Evolutionary conservation across 2,113 vertebrate genomes (phyloP).

Genomic region (Clarias batrachus): DNA sequence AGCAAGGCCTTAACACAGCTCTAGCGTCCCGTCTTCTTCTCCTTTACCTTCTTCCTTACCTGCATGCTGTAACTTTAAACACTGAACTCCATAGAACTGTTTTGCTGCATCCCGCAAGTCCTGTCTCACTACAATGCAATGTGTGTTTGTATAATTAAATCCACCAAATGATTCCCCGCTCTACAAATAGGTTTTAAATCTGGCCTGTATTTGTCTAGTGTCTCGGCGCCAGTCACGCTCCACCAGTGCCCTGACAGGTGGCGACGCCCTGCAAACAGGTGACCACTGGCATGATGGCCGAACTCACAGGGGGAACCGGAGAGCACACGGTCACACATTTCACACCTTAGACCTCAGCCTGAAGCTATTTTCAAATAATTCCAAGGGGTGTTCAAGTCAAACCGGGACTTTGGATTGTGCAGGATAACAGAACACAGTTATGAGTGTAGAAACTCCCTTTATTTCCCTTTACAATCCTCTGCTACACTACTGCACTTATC

Average conservation of each 20-base stretch:
- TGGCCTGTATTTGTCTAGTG: slow-evolving; percentile 71
- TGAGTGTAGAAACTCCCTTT: no score
- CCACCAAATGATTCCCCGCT: neutral
- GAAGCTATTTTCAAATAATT: neutral
- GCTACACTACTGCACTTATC: no score
- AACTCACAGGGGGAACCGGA: slow-evolving; percentile 10
- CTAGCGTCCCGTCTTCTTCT: neutral
- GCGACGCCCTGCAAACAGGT: slow-evolving; percentile 86
- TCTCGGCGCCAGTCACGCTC: slow-evolving; percentile 89
- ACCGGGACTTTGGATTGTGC: no score
- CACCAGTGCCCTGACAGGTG: slow-evolving; percentile 86
- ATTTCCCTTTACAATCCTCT: no score
- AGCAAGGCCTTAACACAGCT: neutral
- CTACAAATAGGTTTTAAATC: neutral
- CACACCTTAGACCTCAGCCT: neutral
- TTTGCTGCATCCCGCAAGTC: neutral
- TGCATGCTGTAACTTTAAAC: neutral
- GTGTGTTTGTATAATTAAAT: neutral
- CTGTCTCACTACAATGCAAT: neutral
- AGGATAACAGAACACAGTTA: no score
- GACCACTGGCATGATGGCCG: slow-evolving; percentile 62
- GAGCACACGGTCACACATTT: slow-evolving; percentile 20
- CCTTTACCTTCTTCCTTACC: slow-evolving; percentile 4
- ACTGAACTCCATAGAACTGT: neutral
- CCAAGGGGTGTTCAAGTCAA: neutral